Evolutionary conservation across 2,113 vertebrate species (phyloP), one percentile per base, ranked within the genome.

Genomic region (Toxostoma redivivum): DNA sequence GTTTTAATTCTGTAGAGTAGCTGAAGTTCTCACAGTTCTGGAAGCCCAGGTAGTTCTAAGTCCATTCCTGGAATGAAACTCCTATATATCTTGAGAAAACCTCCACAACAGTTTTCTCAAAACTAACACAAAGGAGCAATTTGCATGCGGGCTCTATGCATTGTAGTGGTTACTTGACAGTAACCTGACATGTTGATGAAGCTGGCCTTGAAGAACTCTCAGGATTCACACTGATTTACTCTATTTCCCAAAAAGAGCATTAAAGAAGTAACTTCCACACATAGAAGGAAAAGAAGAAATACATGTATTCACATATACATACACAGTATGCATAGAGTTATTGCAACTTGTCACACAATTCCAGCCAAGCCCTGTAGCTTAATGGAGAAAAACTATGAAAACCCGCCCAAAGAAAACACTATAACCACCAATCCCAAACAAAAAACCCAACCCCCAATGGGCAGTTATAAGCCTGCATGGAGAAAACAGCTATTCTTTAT

Each of bases 141-240:
- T 38, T 4, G 4, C 0, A 2, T 0, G 0, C 4, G 15, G 11
- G 22, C 17, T 27, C 65, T 2, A 2, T 1, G 3, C 2, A 1
- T 0, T 42, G 60, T 5, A 38, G 31, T 5, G 12, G 16, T 58
- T 31, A 45, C 37, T 53, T 23, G 30, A 6, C 57, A 35, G 33
- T 15, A 67, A 31, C 7, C 15, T n/a, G 35, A 38, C 1, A 6
- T 1, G 7, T 1, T 30, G 25, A 35, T 27, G 21, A 70, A 86
- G 13, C 2, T 44, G 35, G 11, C 24, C 44, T 33, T 50, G 50
- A 57, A 45, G 54, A 66, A 48, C 24, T 19, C 25, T 4, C 25
- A 21, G 19, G 12, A 12, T 8, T 80, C 37, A 35, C 33, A 15
- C 7, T 6, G 33, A 48, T 33, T 33, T 38, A 48, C 47, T 69